Base-by-base conservation (phyloP, 2,888 invertebrate species). In the Melanotus villosus region DNA sequence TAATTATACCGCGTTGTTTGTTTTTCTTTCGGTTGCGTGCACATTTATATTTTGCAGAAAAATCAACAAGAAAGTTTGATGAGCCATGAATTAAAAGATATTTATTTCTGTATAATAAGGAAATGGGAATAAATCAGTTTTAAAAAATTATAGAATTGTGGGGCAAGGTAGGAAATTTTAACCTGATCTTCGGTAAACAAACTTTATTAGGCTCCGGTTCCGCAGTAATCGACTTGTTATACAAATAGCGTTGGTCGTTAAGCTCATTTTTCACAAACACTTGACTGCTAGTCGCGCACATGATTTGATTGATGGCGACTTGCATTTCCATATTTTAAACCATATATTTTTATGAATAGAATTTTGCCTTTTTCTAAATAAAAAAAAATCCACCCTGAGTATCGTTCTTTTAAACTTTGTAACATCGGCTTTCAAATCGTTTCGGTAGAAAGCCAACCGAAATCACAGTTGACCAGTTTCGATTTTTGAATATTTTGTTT, bases 241-340 rank as follows among this genome's bases (percentile, higher is more conserved):
- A 73, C 73, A 74, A 76, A 75, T 73, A 75, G 73, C 73, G 66
- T 7, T 62, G 73, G 73, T 74, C 72, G 74, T 76, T 70, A 70
- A 72, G 74, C 65, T 73, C 75, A 77, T 76, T 77, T 77, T 76
- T 77, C 77, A 75, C 70, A 65, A 69, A 65, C 67, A 72, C 64
- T 67, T 73, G 73, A 73, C 73, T 71, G 65, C 58, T 57, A 54
- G 58, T 70, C 60, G 41, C 67, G 58, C 54, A 45, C 57, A 56
- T 23, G 56, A 68, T 64, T 69, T 75, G 75, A 75, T 75, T 75
- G 75, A 75, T 75, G 75, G 34, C 68, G 70, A 59, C 70, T n/a
- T 60, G 69, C 65, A 75, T 75, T 73, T 73, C 66, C 75, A 75
- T 75, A 75, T 73, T 75, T 68, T 16, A 41, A 63, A 36, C 52